phyloP scores from a whole-genome alignment of 2,888 invertebrate species.

The Galerucella pusilla region DNA sequence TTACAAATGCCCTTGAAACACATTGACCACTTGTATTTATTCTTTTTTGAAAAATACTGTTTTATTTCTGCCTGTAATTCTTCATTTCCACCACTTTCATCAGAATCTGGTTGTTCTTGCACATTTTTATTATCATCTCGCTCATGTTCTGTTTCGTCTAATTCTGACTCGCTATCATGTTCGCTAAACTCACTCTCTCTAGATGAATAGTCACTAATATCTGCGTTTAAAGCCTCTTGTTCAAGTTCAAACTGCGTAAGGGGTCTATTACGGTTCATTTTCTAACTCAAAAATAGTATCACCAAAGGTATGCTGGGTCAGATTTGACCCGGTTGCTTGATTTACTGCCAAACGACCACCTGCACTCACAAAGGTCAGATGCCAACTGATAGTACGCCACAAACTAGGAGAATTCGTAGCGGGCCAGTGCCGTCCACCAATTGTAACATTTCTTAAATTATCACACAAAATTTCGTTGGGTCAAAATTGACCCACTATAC shows the following conservation, averaged over 20 bases:
- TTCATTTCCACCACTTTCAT: neutral
- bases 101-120: neutral
- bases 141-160: neutral
- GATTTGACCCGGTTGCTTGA: neutral
- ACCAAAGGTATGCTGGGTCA: neutral
- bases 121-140: neutral
- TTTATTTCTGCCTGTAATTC: neutral
- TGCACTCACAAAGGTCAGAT: neutral
- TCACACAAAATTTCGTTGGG: neutral
- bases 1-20: too few species aligned
- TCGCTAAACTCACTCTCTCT: neutral
- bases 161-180: neutral
- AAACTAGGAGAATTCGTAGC: conserved; percentile 2
- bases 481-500: neutral
- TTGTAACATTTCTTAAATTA: neutral
- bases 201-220: too few species aligned
- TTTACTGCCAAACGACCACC: neutral
- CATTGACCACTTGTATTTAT: too few species aligned
- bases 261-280: neutral
- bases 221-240: too few species aligned
- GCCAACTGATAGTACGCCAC: neutral
- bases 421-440: neutral
- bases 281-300: neutral
- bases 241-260: too few species aligned
- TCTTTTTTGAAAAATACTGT: too few species aligned